phyloP scores from a whole-genome alignment of 2,888 invertebrate species.

The Siphlonurus alternatus region DNA sequence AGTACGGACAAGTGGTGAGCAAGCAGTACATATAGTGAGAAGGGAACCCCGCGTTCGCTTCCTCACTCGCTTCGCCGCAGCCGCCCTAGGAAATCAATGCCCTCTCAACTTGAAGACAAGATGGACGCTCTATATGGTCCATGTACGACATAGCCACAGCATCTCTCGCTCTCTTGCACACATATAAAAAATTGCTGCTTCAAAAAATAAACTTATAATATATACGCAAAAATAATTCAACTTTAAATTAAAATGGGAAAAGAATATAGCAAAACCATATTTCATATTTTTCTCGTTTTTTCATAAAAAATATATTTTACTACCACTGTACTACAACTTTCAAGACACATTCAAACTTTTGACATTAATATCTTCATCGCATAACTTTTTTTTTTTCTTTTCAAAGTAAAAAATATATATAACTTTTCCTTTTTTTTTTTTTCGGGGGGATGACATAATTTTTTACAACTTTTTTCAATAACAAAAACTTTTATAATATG shows the following conservation, averaged over 20 bases:
- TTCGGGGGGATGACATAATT: not conserved
- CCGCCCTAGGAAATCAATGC: constrained; percentile 3
- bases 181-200: not conserved
- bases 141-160: not conserved
- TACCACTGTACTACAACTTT: not conserved
- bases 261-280: not conserved
- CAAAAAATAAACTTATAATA: not conserved
- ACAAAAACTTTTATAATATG: not conserved
- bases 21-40: not conserved
- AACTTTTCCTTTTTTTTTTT: not conserved
- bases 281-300: not conserved
- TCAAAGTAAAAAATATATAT: not conserved
- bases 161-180: not conserved
- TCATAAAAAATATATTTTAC: too few species aligned
- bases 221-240: not conserved
- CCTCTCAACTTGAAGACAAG: constrained; percentile 2
- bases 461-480: not conserved
- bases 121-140: not conserved
- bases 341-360: not conserved
- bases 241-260: not conserved
- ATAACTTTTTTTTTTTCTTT: not conserved
- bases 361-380: constrained; percentile 1
- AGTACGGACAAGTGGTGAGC: too few species aligned
- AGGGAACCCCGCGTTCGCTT: not conserved
- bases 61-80: not conserved